phyloP scores from a whole-genome alignment of 1,140 invertebrate genomes.

The Brachionus sp. region DNA sequence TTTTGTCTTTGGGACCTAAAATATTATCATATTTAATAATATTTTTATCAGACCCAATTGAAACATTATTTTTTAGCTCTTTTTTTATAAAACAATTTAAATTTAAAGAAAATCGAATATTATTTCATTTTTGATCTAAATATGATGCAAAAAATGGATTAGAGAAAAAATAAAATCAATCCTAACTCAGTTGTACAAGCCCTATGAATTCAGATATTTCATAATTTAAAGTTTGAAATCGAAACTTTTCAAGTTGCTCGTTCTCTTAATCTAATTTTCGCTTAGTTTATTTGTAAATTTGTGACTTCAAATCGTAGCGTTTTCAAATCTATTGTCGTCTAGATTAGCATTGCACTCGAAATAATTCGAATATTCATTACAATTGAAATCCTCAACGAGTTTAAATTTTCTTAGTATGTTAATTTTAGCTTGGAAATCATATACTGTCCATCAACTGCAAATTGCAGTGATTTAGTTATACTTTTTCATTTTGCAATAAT shows the following conservation, averaged over 20 bases:
- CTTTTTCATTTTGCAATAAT: slow-evolving; percentile 7
- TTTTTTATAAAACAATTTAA: no score
- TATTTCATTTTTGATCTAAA: no score
- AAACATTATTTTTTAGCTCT: no score
- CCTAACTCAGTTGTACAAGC: not conserved
- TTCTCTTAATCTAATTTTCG: slow-evolving; percentile 15
- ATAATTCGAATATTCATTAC: slow-evolving; percentile 15
- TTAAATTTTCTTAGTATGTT: not conserved
- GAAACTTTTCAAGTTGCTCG: not conserved
- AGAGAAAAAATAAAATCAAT: not conserved
- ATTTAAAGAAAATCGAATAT: no score
- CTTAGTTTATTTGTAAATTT: slow-evolving; percentile 29
- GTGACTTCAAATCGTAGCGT: not conserved
- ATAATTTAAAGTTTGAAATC: not conserved
- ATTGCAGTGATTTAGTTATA: slow-evolving; percentile 5
- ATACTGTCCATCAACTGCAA: slow-evolving; percentile 26
- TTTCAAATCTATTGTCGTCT: slow-evolving; percentile 23
- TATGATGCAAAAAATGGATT: not conserved
- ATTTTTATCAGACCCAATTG: no score
- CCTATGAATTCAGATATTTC: not conserved
- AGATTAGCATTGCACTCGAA: slow-evolving; percentile 18
- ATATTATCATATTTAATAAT: no score
- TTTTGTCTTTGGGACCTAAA: no score
- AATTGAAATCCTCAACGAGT: not conserved
- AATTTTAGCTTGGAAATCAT: slow-evolving; percentile 20